phyloP scores from a whole-genome alignment of 2,888 invertebrate species.

The Clepsis dumicolana region DNA sequence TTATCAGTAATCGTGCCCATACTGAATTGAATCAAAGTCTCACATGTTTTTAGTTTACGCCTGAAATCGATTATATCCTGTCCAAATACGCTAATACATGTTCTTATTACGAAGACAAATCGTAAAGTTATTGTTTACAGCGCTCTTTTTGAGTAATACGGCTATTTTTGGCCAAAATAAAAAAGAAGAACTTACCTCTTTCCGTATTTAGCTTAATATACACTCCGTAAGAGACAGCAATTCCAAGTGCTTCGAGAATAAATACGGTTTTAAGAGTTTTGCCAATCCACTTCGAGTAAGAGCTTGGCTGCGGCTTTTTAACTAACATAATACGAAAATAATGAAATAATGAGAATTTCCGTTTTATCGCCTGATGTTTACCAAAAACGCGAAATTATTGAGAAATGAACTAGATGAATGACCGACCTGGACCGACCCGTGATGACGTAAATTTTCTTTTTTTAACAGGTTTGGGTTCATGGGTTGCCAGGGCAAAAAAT shows the following conservation, averaged over 20 bases:
- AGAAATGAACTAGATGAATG: slow-evolving; percentile 11
- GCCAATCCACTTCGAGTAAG: slow-evolving; percentile 80
- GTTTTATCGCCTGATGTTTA: slow-evolving; percentile 14
- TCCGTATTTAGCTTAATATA: slow-evolving; percentile 90
- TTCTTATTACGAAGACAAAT: not conserved
- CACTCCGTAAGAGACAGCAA: slow-evolving; percentile 87
- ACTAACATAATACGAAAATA: slow-evolving; percentile 87
- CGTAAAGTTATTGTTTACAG: not conserved
- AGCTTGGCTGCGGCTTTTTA: slow-evolving; percentile 86
- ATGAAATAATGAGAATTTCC: not conserved
- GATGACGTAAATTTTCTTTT: slow-evolving; percentile 33
- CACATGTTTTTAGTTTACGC: slow-evolving; percentile 12
- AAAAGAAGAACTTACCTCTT: slow-evolving; percentile 85
- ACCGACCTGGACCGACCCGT: slow-evolving; percentile 1
- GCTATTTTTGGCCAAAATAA: not conserved
- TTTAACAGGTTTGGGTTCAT: not conserved
- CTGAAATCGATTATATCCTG: not conserved
- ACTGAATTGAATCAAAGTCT: slow-evolving; percentile 8
- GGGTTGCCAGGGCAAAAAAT: not conserved
- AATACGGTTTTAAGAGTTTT: slow-evolving; percentile 85
- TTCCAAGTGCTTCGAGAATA: slow-evolving; percentile 85
- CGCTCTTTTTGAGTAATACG: not conserved
- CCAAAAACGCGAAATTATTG: slow-evolving; percentile 6
- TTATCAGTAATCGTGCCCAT: not conserved
- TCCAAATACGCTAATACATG: not conserved